Evolutionary conservation across 1,140 invertebrate species (phyloP), one percentile per base, ranked within the genome.

Genomic region (Euglossa dilemma): DNA sequence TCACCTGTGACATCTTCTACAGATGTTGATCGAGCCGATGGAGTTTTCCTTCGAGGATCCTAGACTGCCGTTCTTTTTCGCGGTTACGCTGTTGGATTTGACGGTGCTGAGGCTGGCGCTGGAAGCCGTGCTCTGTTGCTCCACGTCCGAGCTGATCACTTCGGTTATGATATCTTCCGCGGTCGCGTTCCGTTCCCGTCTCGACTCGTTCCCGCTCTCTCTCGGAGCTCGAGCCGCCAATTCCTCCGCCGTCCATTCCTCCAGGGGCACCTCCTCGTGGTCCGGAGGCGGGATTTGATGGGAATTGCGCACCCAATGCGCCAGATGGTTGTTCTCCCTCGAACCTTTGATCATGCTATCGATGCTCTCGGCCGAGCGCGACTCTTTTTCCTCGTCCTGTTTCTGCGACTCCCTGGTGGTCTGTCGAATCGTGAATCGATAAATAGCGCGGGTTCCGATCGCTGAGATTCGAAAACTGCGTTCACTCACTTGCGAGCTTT

Each of bases 231-330:
- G 90, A 0, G 91, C 93, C 3, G 92, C 93, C 66, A 95, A 83
- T 80, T 94, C 93, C 23, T 94, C 94, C 7, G 91, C 91, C 8
- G 96, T 97, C 97, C 97, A 97, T 72, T 96, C 95, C 74, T 96
- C 96, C 52, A 94, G 92, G 18, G 91, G 89, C 11, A 88, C 78
- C 66, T 93, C 92, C 36, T 90, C 87, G n/a, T 93, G 88, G 84
- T 92, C 96, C 92, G 86, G 95, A 86, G 93, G 95, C 91, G 89
- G 93, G 43, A 92, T 95, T 73, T 92, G 94, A 83, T 93, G 90
- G 87, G 94, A 93, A 92, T 95, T 93, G 92, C 94, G 89, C 84
- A 97, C 97, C 97, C 97, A 97, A 87, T 96, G 96, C 61, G 96
- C 96, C 64, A 97, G 92, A 90, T 97, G 96, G 88, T 94, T 94